Evolutionary conservation across 2,797 vertebrate genomes (phyloP), one percentile per base, ranked within the genome.

Genomic region (Eulemur albifrons): DNA sequence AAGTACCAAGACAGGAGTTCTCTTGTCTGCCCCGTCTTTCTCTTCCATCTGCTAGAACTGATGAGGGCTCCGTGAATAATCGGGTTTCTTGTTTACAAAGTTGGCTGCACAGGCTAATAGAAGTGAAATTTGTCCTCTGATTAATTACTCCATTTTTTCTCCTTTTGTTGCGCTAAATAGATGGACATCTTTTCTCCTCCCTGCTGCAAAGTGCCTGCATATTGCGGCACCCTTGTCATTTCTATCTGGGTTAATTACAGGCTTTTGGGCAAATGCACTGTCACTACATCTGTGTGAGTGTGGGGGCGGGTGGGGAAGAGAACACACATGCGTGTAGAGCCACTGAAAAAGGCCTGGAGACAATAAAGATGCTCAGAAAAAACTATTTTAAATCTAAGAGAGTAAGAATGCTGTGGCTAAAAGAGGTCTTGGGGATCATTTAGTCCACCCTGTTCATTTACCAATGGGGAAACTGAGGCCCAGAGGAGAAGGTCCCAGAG

Each of bases 201-300:
- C 82, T 95, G 94, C 93, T 96, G 95, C 80, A 97, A 97, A 97
- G 69, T 81, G 95, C 95, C 97, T 97, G 97, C 92, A 88, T 92
- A 93, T 94, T 75, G 81, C 97, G 92, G 97, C 84, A 97, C 80
- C 45, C 94, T 94, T 97, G 97, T 97, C 96, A 98, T 85, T 86
- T 95, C 88, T 96, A 92, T 97, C 93, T 98, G 94, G 96, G 89
- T 97, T 98, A 98, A 98, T 98, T 97, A 97, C 79, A 97, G 85
- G 92, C 94, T 98, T 97, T 94, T 90, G 96, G 96, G 97, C 91
- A 97, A 97, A 95, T 97, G 96, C 54, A 77, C 73, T 95, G 95
- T 92, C 84, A 93, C 93, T 97, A 91, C 92, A 90, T 97, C 86
- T 98, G 95, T 86, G 83, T 0, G 1, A 27, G 91, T 38, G 48